A percentile compares a stretch with the other conserved stretches of the same genome.
These are phyloP conservation scores for Microchirus variegatus DNA, from an alignment of 2,797 vertebrate genomes.

Conservation along the genomic window DNA sequence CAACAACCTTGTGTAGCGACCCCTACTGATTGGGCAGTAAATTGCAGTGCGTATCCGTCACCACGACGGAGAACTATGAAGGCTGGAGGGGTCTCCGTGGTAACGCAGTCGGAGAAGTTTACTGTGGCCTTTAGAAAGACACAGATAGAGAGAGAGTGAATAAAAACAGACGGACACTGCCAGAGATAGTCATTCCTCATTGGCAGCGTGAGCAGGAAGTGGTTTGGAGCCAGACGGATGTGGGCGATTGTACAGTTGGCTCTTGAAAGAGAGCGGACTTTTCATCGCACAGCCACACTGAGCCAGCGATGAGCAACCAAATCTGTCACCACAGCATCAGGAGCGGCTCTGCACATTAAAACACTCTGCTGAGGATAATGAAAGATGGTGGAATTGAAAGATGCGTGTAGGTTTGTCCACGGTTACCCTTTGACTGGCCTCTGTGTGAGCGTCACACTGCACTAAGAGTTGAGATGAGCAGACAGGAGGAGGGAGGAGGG, in stretches of 20 bases:
- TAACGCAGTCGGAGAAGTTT: too few species aligned
- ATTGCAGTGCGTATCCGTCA: too few species aligned
- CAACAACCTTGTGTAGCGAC: too few species aligned
- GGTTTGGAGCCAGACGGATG: conserved; percentile 54
- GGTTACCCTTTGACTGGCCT: conserved; percentile 33
- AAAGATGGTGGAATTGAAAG: conserved; percentile 39
- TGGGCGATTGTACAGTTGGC: conserved; percentile 65
- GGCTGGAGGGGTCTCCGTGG: too few species aligned
- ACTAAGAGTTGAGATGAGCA: conserved; percentile 46
- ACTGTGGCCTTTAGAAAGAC: too few species aligned
- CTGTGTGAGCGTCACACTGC: conserved; percentile 29
- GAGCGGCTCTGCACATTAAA: conserved; percentile 76
- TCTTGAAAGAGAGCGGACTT: conserved; percentile 70
- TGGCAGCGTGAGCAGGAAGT: conserved; percentile 48
- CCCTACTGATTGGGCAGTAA: too few species aligned
- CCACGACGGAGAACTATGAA: too few species aligned
- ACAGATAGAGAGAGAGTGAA: conserved; percentile 8
- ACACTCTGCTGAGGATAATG: conserved; percentile 62
- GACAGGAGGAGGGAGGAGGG: conserved; percentile 50
- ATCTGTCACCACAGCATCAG: conserved; percentile 75
- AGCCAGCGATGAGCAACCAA: conserved; percentile 66
- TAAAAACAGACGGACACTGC: conserved; percentile 17
- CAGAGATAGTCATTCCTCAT: conserved; percentile 38
- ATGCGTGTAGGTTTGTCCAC: conserved; percentile 22
- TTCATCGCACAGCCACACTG: conserved; percentile 63